Conservation (phyloP, 2,113 vertebrate species). For the Anthoscopus minutus region DNA sequence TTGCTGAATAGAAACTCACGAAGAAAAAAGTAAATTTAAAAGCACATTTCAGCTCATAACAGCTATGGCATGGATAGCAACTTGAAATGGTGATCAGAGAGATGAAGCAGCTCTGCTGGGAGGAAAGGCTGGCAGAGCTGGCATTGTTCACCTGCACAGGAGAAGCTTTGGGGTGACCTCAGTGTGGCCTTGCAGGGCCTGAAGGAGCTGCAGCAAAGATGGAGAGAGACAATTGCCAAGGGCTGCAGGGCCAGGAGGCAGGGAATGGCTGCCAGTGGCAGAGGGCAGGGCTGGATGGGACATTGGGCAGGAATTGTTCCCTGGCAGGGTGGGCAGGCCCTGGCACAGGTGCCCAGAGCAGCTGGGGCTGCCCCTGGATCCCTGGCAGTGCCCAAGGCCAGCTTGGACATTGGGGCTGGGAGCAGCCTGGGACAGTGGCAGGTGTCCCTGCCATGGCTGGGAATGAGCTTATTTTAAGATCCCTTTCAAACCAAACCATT, state of each 20-base stretch:
- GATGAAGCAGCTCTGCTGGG: not conserved
- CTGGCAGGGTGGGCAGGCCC: not conserved
- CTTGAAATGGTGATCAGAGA: not conserved
- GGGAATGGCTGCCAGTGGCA: not conserved
- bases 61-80: rapidly evolving
- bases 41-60: not conserved
- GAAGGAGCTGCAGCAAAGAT: not conserved
- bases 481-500: not conserved
- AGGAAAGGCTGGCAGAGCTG: not conserved
- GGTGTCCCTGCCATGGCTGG: not conserved
- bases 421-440: not conserved
- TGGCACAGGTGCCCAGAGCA: not conserved
- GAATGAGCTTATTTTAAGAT: not conserved
- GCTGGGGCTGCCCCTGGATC: not conserved
- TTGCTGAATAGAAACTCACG: not conserved
- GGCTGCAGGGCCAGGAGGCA: rapidly evolving
- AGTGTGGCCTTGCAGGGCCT: not conserved
- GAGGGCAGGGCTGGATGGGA: not conserved
- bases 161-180: not conserved
- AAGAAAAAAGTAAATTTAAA: not conserved
- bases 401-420: not conserved
- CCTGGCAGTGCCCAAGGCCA: not conserved
- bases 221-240: not conserved
- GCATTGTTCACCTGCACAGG: not conserved
- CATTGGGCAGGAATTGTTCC: not conserved